Evolutionary conservation across 2,797 vertebrate genomes (phyloP).

Genomic region (Clarias pachynema): DNA sequence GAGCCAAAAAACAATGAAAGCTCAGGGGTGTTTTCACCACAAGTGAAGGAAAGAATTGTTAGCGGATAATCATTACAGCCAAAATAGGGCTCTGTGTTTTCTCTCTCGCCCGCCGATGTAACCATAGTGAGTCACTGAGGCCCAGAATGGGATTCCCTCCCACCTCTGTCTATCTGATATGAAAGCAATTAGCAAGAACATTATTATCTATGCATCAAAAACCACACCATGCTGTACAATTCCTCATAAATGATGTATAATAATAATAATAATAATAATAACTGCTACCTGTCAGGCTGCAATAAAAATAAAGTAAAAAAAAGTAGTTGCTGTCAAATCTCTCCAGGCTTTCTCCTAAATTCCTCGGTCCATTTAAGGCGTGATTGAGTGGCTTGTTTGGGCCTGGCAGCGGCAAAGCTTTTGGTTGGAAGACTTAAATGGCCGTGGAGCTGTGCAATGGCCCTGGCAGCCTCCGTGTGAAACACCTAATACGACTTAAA

Average conservation of each 20-base stretch:
- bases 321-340: constrained; percentile 17
- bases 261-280: constrained; percentile 15
- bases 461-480: constrained; percentile 45
- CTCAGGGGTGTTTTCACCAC: constrained; percentile 68
- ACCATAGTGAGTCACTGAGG: constrained; percentile 49
- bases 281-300: background rate
- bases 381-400: constrained; percentile 40
- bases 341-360: background rate
- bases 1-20: constrained; percentile 75
- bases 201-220: background rate
- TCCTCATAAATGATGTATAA: background rate
- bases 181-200: constrained; percentile 1
- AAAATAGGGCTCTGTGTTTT: constrained; percentile 70
- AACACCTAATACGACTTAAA: constrained; percentile 50
- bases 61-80: constrained; percentile 71
- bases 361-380: constrained; percentile 34
- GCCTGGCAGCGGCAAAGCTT: constrained; percentile 31
- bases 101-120: constrained; percentile 62
- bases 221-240: background rate
- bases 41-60: constrained; percentile 74
- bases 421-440: constrained; percentile 37
- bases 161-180: constrained; percentile 15
- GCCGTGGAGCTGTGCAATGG: constrained; percentile 37
- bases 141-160: constrained; percentile 48
- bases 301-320: constrained; percentile 16